Evolutionary conservation across 2,888 invertebrate species (phyloP).

Genomic region (Achlya flavicornis): DNA sequence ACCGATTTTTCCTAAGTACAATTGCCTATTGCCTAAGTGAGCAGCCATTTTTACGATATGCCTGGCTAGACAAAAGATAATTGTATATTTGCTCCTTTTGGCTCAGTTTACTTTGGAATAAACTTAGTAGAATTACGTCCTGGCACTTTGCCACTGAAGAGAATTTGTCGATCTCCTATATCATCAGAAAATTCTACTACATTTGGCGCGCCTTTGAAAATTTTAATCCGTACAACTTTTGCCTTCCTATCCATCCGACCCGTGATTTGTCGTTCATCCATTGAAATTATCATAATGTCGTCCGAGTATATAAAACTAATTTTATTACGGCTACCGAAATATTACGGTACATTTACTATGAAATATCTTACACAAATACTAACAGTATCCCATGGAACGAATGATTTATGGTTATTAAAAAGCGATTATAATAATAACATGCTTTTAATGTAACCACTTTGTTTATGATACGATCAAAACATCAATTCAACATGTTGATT

Average conservation of each 20-base stretch:
- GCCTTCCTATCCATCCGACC: background rate
- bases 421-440: slow-evolving; percentile 5
- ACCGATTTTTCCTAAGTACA: background rate
- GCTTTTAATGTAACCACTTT: slow-evolving; percentile 2
- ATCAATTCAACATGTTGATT: slow-evolving; percentile 7
- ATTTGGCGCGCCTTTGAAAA: background rate
- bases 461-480: background rate
- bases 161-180: background rate
- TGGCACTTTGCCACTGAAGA: background rate
- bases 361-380: slow-evolving; percentile 1
- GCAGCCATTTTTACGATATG: slow-evolving; percentile 2
- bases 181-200: background rate
- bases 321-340: slow-evolving; percentile 4
- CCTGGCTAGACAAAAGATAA: slow-evolving; percentile 8
- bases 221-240: background rate
- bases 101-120: background rate
- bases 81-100: background rate
- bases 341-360: background rate
- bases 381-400: background rate
- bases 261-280: background rate
- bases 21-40: slow-evolving; percentile 2
- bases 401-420: slow-evolving; percentile 1
- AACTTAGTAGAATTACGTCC: background rate
- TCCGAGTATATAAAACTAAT: slow-evolving; percentile 1
- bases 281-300: background rate